These are phyloP conservation scores for Rhinella marina DNA, from an alignment of 2,797 vertebrate genomes.

Conservation along the genomic window DNA sequence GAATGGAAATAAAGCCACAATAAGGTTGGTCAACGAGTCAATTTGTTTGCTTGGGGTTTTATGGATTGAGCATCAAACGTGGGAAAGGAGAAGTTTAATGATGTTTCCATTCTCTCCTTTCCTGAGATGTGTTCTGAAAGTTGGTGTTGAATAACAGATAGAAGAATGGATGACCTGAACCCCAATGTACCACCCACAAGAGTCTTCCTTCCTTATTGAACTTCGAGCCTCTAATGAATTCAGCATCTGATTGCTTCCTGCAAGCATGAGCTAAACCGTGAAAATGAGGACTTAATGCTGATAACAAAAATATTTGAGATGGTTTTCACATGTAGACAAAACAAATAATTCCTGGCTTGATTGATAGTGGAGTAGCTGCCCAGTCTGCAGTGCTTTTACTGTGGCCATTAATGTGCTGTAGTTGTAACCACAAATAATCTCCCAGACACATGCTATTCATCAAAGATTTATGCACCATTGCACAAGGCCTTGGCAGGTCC, in stretches of 20 bases:
- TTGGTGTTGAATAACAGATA: background rate
- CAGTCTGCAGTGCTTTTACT: background rate
- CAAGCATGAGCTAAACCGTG: background rate
- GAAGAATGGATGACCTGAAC: background rate
- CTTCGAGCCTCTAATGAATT: background rate
- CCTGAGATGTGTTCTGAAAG: background rate
- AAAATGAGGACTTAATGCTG: conserved; percentile 2
- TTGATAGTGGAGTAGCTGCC: conserved; percentile 47
- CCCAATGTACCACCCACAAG: background rate
- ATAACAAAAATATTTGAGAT: conserved; percentile 9
- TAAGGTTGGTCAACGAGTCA: too few species aligned
- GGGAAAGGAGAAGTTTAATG: too few species aligned
- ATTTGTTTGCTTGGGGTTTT: too few species aligned
- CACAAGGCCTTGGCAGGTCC: conserved; percentile 52
- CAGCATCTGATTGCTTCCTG: background rate
- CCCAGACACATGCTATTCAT: conserved; percentile 45
- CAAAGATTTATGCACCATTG: conserved; percentile 52
- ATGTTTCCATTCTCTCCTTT: too few species aligned
- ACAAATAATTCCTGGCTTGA: conserved; percentile 39
- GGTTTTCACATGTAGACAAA: conserved; percentile 35
- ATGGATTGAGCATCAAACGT: too few species aligned
- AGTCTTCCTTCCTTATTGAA: background rate
- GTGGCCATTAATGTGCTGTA: conserved; percentile 36
- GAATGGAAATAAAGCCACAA: too few species aligned
- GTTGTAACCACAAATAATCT: conserved; percentile 45